phyloP scores from a whole-genome alignment of 2,113 vertebrate species.

The Actenoides hombroni region DNA sequence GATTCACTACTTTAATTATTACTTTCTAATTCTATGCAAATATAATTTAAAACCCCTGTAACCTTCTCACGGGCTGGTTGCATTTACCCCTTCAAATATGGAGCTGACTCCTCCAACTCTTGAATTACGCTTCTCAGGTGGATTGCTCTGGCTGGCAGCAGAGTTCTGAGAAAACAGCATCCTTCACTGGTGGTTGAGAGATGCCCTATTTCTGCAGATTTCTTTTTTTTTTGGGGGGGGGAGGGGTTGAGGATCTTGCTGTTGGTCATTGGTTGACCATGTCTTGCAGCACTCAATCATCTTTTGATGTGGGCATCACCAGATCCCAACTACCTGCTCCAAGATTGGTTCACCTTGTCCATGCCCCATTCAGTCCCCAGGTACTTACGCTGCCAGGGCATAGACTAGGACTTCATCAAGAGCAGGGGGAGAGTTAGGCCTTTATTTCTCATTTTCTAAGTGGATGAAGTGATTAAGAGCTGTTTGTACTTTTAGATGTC shows the following conservation, averaged over 20 bases:
- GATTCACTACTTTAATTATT: conserved; percentile 63
- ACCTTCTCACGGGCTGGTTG: background rate
- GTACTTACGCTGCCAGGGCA: background rate
- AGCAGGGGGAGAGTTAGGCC: background rate
- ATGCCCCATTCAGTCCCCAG: fast-evolving
- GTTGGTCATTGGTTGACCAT: fast-evolving
- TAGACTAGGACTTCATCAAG: background rate
- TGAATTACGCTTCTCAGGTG: background rate
- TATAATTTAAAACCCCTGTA: background rate
- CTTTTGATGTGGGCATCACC: background rate
- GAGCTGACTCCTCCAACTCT: background rate
- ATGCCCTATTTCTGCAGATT: background rate
- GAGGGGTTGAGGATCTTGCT: fast-evolving
- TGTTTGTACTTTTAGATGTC: background rate
- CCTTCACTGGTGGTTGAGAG: background rate
- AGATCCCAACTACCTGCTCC: background rate
- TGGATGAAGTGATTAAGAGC: background rate
- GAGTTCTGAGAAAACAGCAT: background rate
- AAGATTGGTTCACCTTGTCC: background rate
- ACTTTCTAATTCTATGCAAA: conserved; percentile 59
- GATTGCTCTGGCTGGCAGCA: background rate
- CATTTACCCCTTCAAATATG: background rate
- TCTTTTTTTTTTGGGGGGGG: background rate
- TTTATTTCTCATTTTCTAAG: background rate
- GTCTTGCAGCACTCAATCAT: background rate